phyloP scores from a whole-genome alignment of 2,113 vertebrate species.

The Hoplias malabaricus region DNA sequence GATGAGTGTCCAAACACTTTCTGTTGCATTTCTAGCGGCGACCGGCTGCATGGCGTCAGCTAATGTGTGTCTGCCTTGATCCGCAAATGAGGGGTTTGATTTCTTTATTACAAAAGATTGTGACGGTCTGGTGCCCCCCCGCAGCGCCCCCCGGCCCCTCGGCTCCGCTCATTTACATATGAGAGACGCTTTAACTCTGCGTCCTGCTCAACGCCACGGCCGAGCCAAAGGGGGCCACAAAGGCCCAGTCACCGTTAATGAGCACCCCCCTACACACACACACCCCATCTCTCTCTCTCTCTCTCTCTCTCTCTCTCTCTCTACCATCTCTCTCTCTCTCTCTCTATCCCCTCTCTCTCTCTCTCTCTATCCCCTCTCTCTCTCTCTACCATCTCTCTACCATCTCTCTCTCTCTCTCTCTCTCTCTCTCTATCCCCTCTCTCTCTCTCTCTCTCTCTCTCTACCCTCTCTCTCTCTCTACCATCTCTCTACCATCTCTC shows the following conservation, averaged over 20 bases:
- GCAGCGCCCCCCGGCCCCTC: background rate
- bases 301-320: background rate
- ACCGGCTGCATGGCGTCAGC: too few relatives aligned
- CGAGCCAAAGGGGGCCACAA: slow-evolving; percentile 24
- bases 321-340: background rate
- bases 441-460: background rate
- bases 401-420: background rate
- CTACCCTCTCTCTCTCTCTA: background rate
- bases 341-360: background rate
- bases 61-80: background rate
- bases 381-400: too few relatives aligned
- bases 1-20: background rate
- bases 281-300: background rate
- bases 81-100: slow-evolving; percentile 42
- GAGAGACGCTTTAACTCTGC: slow-evolving; percentile 29
- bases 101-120: slow-evolving; percentile 51
- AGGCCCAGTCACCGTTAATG: slow-evolving; percentile 41
- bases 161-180: slow-evolving; percentile 54
- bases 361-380: background rate
- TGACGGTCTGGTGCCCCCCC: background rate
- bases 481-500: background rate
- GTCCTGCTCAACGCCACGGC: slow-evolving; percentile 37
- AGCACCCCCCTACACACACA: background rate
- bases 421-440: too few relatives aligned
- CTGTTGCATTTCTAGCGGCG: too few relatives aligned